Percentiles rank a stretch among this genome's conserved stretches.
phyloP scores from a whole-genome alignment of 2,888 invertebrate species.

The Bursaphelenchus okinawaensis region DNA sequence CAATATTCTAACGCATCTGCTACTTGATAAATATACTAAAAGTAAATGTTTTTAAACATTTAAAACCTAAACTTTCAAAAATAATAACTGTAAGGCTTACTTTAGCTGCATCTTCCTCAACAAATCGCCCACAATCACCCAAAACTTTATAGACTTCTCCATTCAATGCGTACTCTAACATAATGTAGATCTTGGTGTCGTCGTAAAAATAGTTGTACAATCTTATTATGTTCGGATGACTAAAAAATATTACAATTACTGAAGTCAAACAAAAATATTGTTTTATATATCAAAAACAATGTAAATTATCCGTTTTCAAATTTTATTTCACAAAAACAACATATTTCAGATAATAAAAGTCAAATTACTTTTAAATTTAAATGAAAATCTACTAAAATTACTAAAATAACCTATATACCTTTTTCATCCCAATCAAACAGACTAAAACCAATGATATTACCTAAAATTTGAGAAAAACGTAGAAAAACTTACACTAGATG shows the following conservation, averaged over 20 bases:
- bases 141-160: conserved; percentile 72
- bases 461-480: not conserved
- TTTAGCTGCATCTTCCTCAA: conserved; percentile 31
- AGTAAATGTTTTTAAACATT: too few relatives aligned
- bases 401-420: too few relatives aligned
- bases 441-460: too few relatives aligned
- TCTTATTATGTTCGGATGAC: conserved; percentile 86
- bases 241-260: too few relatives aligned
- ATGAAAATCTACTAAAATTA: too few relatives aligned
- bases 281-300: too few relatives aligned
- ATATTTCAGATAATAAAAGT: too few relatives aligned
- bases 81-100: not conserved
- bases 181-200: conserved; percentile 81
- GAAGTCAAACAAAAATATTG: too few relatives aligned
- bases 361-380: too few relatives aligned
- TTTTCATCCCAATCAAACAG: too few relatives aligned
- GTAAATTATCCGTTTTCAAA: too few relatives aligned
- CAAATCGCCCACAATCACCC: conserved; percentile 44
- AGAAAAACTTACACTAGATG: not conserved
- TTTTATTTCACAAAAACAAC: too few relatives aligned
- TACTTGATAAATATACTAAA: conserved; percentile 54
- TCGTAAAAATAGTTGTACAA: conserved; percentile 94
- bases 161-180: conserved; percentile 82
- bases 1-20: conserved; percentile 57
- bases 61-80: not conserved